Base-by-base conservation (phyloP, 1,140 invertebrate genomes). In the Drosophila parvula region DNA sequence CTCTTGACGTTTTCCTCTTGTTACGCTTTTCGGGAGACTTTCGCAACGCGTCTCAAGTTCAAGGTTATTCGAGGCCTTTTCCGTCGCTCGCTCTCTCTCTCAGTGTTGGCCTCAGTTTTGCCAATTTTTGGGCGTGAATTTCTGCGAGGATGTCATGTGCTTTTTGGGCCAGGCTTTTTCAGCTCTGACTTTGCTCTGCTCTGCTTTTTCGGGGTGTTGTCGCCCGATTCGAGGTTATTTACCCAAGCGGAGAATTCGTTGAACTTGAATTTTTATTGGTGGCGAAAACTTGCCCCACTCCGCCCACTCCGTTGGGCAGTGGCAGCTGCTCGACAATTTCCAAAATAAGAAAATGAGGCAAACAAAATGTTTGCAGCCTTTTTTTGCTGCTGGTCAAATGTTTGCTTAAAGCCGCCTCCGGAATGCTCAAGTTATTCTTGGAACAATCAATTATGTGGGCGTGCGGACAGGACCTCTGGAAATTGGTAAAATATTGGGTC, bases 201-300 rank as follows among this genome's bases (percentile, higher is more conserved):
- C 28, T 48, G 40, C 40, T 73, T 74, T 76, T 85, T 83, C 60
- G 50, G 69, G 83, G 81, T 85, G 81, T 85, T 81, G 81, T 65
- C 78, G 78, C 53, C 62, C 81, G 81, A 82, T 74, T 56, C 70
- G 67, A 83, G 83, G 83, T 86, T 86, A 74, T 86, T 86, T 86
- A 86, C 83, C 83, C 76, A 88, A 58, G 45, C 68, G 50, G 68
- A 63, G 77, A 83, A 86, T 89, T 74, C 83, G 84, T 86, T 89
- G 83, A 86, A 86, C 83, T 89, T 86, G 76, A 89, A 89, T 79
- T 88, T 79, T 69, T 82, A 79, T 76, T 57, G 69, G 68, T 78
- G 34, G 69, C 78, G 65, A 75, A 41, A 64, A 45, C 64, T 60
- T 85, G 68, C 63, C 47, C 50, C 65, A 48, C 8, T 43, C 32